phyloP scores from a whole-genome alignment of 2,888 invertebrate genomes.

The Hemaris fuciformis region DNA sequence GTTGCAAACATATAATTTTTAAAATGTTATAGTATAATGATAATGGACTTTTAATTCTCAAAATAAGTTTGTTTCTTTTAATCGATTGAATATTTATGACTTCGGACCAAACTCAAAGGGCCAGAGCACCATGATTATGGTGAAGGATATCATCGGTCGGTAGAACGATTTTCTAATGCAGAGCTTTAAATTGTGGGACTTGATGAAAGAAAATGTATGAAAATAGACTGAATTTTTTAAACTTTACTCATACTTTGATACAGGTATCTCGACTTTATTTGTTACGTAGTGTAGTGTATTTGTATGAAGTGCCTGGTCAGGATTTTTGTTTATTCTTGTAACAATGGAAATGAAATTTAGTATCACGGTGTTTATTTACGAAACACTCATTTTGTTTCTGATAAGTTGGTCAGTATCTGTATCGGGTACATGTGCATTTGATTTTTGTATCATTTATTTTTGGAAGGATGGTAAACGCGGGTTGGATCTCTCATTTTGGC shows the following conservation, averaged over 20 bases:
- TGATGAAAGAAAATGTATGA: constrained; percentile 62
- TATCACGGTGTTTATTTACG: constrained; percentile 6
- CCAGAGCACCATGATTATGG: constrained; percentile 48
- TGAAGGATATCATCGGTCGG: constrained; percentile 49
- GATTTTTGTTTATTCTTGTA: constrained; percentile 24
- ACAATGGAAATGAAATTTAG: constrained; percentile 3
- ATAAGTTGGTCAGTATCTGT: constrained; percentile 54
- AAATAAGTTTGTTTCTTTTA: constrained; percentile 32
- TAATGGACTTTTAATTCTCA: constrained; percentile 37
- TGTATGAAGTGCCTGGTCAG: constrained; percentile 49
- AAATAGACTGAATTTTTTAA: constrained; percentile 75
- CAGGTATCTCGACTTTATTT: constrained; percentile 70
- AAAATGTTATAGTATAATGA: constrained; percentile 36
- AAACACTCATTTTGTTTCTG: constrained; percentile 9
- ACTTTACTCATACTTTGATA: constrained; percentile 72
- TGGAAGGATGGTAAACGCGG: constrained; percentile 41
- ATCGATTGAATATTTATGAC: constrained; percentile 30
- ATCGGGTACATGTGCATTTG: constrained; percentile 60
- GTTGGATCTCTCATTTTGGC: constrained; percentile 76
- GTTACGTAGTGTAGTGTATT: constrained; percentile 42
- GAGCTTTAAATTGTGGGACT: constrained; percentile 74
- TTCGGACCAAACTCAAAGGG: constrained; percentile 67
- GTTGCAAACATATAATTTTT: constrained; percentile 46
- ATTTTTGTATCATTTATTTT: constrained; percentile 45
- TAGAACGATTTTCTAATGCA: constrained; percentile 61